Evolutionary conservation across 2,888 invertebrate genomes (phyloP).

Genomic region (Empis livida): DNA sequence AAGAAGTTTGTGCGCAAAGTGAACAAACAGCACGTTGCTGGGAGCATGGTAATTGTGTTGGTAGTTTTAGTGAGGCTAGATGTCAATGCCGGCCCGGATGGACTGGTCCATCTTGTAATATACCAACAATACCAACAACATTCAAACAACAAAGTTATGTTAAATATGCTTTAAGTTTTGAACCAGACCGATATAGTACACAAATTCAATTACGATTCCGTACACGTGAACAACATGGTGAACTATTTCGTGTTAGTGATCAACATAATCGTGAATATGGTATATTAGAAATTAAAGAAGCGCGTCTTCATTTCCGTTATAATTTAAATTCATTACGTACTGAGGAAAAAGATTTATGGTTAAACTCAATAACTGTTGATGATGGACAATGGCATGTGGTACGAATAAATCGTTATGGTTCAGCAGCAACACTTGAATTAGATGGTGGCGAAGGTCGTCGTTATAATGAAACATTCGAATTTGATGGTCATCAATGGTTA

Average conservation of each 20-base stretch:
- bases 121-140: constrained; percentile 78
- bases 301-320: constrained; percentile 78
- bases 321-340: constrained; percentile 84
- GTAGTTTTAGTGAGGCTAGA: constrained; percentile 73
- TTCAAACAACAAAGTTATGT: constrained; percentile 91
- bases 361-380: constrained; percentile 79
- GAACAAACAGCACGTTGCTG: constrained; percentile 76
- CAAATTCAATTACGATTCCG: constrained; percentile 89
- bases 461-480: constrained; percentile 85
- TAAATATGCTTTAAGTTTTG: constrained; percentile 90
- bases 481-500: constrained; percentile 84
- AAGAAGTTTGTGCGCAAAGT: constrained; percentile 79
- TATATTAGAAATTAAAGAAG: constrained; percentile 81
- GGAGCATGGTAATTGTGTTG: constrained; percentile 91
- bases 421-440: constrained; percentile 80
- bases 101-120: constrained; percentile 79
- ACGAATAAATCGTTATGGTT: constrained; percentile 79
- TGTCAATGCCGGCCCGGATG: constrained; percentile 95
- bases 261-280: constrained; percentile 91
- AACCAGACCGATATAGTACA: constrained; percentile 83
- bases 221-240: constrained; percentile 84
- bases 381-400: constrained; percentile 97
- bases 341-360: constrained; percentile 81
- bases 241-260: constrained; percentile 85
- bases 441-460: constrained; percentile 91